Percentiles rank a stretch among this genome's conserved stretches.
Conservation (phyloP, 2,113 vertebrate species). For the Elephas maximus region DNA sequence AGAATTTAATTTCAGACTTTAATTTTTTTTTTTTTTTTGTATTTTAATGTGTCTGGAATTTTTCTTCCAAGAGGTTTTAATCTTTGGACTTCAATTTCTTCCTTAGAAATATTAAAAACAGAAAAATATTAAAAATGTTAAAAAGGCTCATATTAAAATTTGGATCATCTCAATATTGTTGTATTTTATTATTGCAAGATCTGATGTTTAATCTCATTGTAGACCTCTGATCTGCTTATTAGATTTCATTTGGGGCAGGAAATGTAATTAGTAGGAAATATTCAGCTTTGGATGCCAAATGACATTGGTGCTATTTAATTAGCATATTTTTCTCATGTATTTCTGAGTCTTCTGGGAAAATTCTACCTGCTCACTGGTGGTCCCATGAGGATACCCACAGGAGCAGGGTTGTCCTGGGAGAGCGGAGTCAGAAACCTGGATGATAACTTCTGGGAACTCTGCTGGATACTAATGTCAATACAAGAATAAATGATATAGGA, state of each 20-base stretch:
- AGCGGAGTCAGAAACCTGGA: no score
- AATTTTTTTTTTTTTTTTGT: not conserved
- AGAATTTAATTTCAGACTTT: not conserved
- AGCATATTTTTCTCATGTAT: not conserved
- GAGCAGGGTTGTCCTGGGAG: not conserved
- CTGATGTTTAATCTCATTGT: not conserved
- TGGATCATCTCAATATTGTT: not conserved
- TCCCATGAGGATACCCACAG: not conserved
- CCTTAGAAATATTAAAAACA: not conserved
- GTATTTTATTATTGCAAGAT: not conserved
- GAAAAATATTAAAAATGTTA: not conserved
- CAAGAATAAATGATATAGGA: not conserved
- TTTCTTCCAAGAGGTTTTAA: not conserved
- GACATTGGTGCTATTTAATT: not conserved
- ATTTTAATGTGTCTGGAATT: not conserved
- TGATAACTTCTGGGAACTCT: not conserved
- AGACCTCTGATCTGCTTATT: not conserved
- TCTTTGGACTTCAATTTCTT: not conserved
- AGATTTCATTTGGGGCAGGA: not conserved
- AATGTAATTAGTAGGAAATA: not conserved
- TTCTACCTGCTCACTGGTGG: not conserved
- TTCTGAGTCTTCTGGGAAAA: not conserved
- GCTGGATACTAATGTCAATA: not conserved
- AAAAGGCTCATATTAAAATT: not conserved
- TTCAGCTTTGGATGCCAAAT: not conserved